These are phyloP conservation scores for Neosilurus hyrtlii DNA, from an alignment of 2,797 vertebrate species.

Conservation along the genomic window DNA sequence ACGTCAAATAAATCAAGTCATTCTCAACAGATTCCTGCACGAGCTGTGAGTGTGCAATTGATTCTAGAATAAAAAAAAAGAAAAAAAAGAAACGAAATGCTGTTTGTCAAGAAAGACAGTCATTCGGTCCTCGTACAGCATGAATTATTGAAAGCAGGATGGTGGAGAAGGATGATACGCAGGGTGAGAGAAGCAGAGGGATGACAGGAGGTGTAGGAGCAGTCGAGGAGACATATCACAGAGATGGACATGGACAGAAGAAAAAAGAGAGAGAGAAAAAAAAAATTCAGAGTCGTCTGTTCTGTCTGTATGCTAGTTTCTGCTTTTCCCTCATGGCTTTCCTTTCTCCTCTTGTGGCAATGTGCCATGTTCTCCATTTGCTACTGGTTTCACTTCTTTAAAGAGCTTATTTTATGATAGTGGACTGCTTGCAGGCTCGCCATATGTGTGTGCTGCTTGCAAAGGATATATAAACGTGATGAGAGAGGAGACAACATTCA, in stretches of 20 bases:
- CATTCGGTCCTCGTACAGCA: conserved; percentile 53
- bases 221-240: conserved; percentile 48
- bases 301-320: conserved; percentile 40
- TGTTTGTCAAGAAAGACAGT: conserved; percentile 58
- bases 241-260: conserved; percentile 45
- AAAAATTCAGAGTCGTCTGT: conserved; percentile 34
- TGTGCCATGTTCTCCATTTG: conserved; percentile 44
- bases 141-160: conserved; percentile 58
- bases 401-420: conserved; percentile 26
- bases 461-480: conserved; percentile 25
- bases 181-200: conserved; percentile 44
- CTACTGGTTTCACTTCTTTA: conserved; percentile 40
- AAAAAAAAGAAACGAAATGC: conserved; percentile 46
- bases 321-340: conserved; percentile 43
- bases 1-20: conserved; percentile 32
- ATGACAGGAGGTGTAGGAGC: conserved; percentile 52
- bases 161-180: conserved; percentile 53
- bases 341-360: conserved; percentile 39
- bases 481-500: not conserved
- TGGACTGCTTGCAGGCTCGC: conserved; percentile 14
- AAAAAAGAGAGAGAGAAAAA: conserved; percentile 34
- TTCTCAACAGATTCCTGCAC: conserved; percentile 46
- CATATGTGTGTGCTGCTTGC: conserved; percentile 13
- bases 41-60: conserved; percentile 36
- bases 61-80: conserved; percentile 42